A percentile compares a stretch with the other conserved stretches of the same genome.
Evolutionary conservation across 2,888 invertebrate species (phyloP).

Genomic region (Theodoxus fluviatilis): DNA sequence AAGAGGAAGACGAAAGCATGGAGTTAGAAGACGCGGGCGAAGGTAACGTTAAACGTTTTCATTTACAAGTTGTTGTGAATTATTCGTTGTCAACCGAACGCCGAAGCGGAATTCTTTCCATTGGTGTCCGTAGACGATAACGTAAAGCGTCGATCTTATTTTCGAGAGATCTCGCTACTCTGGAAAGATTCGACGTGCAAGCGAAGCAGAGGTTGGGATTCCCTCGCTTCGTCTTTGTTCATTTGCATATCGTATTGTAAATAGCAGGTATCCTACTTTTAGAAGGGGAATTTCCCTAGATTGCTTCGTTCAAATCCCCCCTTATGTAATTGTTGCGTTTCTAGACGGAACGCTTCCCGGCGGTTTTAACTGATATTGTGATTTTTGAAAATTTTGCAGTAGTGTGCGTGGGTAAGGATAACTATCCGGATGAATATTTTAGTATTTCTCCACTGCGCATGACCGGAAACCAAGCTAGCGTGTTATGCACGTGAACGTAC

Average conservation of each 20-base stretch:
- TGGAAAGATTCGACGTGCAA: background rate
- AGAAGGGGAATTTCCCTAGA: constrained; percentile 30
- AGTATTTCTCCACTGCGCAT: constrained; percentile 40
- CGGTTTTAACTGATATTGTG: constrained; percentile 7
- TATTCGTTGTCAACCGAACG: no score
- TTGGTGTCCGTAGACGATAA: no score
- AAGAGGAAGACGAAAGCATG: constrained; percentile 49
- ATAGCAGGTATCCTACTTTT: constrained; percentile 33
- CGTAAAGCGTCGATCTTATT: no score
- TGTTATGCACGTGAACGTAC: no score
- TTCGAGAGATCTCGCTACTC: background rate
- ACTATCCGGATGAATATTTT: constrained; percentile 49
- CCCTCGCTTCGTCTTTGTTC: constrained; percentile 45
- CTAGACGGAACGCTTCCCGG: background rate
- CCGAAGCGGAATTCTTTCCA: no score
- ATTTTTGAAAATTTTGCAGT: constrained; percentile 23
- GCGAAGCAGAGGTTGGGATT: constrained; percentile 30
- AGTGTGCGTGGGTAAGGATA: constrained; percentile 33
- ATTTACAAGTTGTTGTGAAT: background rate
- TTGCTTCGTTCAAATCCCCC: background rate
- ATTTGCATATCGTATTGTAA: constrained; percentile 47
- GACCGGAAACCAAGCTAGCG: no score
- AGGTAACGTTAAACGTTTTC: constrained; percentile 36
- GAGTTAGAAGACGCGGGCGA: constrained; percentile 49
- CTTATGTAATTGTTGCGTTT: constrained; percentile 12